phyloP scores from a whole-genome alignment of 2,888 invertebrate genomes.

The Calliscelio sp. region DNA sequence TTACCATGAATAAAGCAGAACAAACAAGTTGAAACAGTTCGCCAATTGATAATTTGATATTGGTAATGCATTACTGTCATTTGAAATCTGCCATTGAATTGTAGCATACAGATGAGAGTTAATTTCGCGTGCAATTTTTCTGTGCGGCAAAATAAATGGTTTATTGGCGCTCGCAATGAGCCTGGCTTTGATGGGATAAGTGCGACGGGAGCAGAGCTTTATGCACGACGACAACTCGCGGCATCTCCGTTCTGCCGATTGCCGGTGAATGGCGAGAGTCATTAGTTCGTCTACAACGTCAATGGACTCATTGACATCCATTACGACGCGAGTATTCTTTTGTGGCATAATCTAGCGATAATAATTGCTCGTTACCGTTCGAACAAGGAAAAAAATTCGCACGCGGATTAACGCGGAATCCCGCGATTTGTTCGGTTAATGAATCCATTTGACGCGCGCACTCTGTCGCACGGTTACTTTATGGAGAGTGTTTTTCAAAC shows the following conservation, averaged over 20 bases:
- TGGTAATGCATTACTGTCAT: too few species aligned
- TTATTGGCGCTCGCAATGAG: slow-evolving; percentile 47
- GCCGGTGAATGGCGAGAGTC: slow-evolving; percentile 72
- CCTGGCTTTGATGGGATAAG: slow-evolving; percentile 60
- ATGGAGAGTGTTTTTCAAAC: slow-evolving; percentile 16
- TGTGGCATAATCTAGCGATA: slow-evolving; percentile 70
- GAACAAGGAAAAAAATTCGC: slow-evolving; percentile 53
- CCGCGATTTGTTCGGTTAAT: slow-evolving; percentile 39
- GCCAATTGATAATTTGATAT: too few species aligned
- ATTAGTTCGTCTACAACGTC: slow-evolving; percentile 74
- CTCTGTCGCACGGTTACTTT: slow-evolving; percentile 41
- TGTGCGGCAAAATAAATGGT: slow-evolving; percentile 47
- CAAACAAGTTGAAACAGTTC: too few species aligned
- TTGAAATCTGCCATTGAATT: too few species aligned
- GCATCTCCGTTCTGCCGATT: slow-evolving; percentile 67
- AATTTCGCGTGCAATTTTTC: too few species aligned
- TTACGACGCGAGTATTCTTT: slow-evolving; percentile 69
- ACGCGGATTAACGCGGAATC: slow-evolving; percentile 48
- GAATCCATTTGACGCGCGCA: slow-evolving; percentile 35
- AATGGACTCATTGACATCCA: slow-evolving; percentile 73
- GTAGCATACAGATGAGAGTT: too few species aligned
- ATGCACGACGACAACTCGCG: slow-evolving; percentile 43
- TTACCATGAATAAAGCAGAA: too few species aligned
- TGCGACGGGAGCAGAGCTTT: slow-evolving; percentile 58
- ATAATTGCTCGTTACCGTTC: slow-evolving; percentile 67